These are phyloP conservation scores for Polyploca ridens DNA, from an alignment of 2,888 invertebrate genomes.

Conservation along the genomic window DNA sequence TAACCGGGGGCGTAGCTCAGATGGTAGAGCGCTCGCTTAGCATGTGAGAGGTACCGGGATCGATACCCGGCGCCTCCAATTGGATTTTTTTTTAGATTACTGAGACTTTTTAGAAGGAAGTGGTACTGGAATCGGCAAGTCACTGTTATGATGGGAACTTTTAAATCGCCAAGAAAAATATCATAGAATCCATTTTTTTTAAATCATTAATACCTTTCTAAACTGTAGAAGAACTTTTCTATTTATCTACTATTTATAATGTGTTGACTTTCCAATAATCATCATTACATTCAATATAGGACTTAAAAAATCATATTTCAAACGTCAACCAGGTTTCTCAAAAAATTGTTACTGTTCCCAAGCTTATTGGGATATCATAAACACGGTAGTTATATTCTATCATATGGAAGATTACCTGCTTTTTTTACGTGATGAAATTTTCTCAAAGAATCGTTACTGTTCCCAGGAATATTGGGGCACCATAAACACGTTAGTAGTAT, in stretches of 20 bases:
- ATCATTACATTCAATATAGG: no score
- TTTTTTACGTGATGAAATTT: not conserved
- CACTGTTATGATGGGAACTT: no score
- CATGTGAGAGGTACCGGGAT: conserved; percentile 84
- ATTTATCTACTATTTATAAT: no score
- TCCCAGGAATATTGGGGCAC: not conserved
- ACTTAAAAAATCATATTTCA: no score
- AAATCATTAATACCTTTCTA: no score
- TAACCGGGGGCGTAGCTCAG: conserved; percentile 75
- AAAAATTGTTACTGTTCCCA: not conserved
- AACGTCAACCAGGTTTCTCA: not conserved
- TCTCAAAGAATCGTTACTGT: not conserved
- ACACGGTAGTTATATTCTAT: not conserved
- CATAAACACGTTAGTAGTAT: not conserved
- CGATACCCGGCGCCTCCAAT: conserved; percentile 83
- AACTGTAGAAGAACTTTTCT: no score
- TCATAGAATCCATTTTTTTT: no score
- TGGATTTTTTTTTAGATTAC: conserved; percentile 9
- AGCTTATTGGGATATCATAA: not conserved
- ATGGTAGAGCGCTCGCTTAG: conserved; percentile 81
- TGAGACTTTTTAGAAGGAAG: no score
- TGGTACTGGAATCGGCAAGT: not conserved
- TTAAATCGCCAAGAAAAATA: no score
- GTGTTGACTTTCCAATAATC: no score
- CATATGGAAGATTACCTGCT: not conserved